Evolutionary conservation across 2,113 vertebrate genomes (phyloP), one percentile per base, ranked within the genome.

Genomic region (Ceratotherium simum): DNA sequence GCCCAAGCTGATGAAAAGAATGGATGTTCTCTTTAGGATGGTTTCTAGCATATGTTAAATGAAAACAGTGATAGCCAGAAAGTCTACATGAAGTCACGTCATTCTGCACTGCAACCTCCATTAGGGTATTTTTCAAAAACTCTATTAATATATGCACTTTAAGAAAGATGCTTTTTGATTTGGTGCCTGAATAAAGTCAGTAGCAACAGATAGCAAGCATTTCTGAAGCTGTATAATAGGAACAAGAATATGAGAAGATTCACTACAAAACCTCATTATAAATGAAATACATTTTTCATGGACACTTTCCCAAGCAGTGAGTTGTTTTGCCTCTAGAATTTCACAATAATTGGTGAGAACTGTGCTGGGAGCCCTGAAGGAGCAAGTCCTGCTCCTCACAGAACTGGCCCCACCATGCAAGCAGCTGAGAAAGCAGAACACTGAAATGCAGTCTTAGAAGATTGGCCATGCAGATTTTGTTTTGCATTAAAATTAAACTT

Each of bases 401-500:
- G 36, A 23, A 0, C n/a, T 0, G 0, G 29, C 84, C 67, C 75
- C 33, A 81, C 6, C 12, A 46, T 1, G 58, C 51, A 86, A 84
- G 78, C 82, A 80, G 60, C 85, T 72, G 12, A 97, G 95, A 97
- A 69, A 97, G 90, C 81, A 83, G 48, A 67, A 81, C 0, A 16
- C n/a, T 81, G 80, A 91, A 31, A 18, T 4, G n/a, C 73, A 95
- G 39, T 91, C 93, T 96, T 29, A 75, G 85, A 91, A 96, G 95
- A 94, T 33, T 11, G 16, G 51, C 18, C 65, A 14, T 17, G 6
- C 33, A 56, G 46, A 79, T 46, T 96, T 97, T 97, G 96, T 51
- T 73, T 79, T 95, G 78, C 67, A 96, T 94, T 95, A 98, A 87
- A 64, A 97, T 62, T 96, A 96, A 97, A 58, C 18, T 29, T 11